phyloP scores from a whole-genome alignment of 1,140 invertebrate genomes.

The Drosophila prosaltans region DNA sequence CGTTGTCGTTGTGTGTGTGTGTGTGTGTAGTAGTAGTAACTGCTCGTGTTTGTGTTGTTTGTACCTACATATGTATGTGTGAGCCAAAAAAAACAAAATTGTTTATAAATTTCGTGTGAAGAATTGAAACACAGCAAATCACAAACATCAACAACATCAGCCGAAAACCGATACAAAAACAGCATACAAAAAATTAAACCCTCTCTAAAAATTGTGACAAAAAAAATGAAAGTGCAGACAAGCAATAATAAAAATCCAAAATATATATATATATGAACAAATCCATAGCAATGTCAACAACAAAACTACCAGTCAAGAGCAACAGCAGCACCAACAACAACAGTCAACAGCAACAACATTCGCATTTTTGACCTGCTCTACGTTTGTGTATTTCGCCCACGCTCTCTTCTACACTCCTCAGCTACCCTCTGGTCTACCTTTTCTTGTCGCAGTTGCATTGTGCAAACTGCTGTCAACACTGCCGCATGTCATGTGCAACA shows the following conservation, averaged over 20 bases:
- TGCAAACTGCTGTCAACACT: constrained; percentile 36
- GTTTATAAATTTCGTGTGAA: constrained; percentile 43
- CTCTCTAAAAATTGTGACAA: neutral
- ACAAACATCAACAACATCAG: constrained; percentile 39
- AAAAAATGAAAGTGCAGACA: constrained; percentile 64
- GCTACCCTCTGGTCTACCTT: constrained; percentile 12
- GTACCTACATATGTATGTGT: constrained; percentile 7
- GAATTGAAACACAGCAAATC: constrained; percentile 54
- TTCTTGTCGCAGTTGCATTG: constrained; percentile 30
- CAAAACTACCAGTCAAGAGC: constrained; percentile 25
- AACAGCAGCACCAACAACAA: neutral
- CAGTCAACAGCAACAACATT: constrained; percentile 35
- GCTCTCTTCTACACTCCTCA: constrained; percentile 38
- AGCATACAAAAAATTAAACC: constrained; percentile 33
- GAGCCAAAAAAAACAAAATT: constrained; percentile 15
- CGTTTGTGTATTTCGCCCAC: constrained; percentile 49
- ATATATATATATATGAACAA: constrained; percentile 24
- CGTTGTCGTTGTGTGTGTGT: constrained; percentile 51
- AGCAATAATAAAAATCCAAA: constrained; percentile 35
- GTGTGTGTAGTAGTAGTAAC: constrained; percentile 23
- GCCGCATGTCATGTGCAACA: constrained; percentile 44
- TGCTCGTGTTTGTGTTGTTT: neutral
- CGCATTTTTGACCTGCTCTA: constrained; percentile 69
- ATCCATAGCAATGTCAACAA: constrained; percentile 73
- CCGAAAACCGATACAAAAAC: constrained; percentile 42